Percentiles rank a stretch among this genome's conserved stretches.
phyloP scores from a whole-genome alignment of 2,113 vertebrate genomes.

The Nothobranchius kuhntae region DNA sequence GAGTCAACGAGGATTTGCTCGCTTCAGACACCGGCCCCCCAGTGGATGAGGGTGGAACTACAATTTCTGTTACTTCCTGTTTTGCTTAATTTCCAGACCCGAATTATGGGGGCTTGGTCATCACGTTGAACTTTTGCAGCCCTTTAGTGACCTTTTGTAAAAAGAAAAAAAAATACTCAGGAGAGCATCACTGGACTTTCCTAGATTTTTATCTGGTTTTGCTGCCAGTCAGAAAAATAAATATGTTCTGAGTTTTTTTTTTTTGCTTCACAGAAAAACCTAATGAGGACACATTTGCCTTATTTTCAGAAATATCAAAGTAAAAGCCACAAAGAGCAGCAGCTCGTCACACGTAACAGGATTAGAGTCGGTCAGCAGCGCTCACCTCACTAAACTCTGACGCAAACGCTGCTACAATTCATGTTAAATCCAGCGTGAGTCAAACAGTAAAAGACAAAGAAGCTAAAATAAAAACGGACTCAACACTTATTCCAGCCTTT shows the following conservation, averaged over 20 bases:
- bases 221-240: slow-evolving; percentile 5
- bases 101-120: no score
- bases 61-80: no score
- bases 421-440: no score
- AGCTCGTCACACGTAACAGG: background rate
- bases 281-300: background rate
- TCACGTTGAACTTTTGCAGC: background rate
- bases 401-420: background rate
- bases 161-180: slow-evolving; percentile 25
- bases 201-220: background rate
- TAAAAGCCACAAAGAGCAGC: background rate
- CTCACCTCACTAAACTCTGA: background rate
- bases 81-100: no score
- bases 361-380: background rate
- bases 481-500: no score
- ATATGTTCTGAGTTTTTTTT: slow-evolving; percentile 1
- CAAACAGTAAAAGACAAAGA: no score
- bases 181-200: slow-evolving; percentile 36
- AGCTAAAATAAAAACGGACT: no score
- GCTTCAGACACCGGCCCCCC: no score
- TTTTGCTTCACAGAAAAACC: slow-evolving; percentile 2
- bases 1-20: no score
- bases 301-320: slow-evolving; percentile 2
- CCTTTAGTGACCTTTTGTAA: background rate
- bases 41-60: no score